Evolutionary conservation across 1,140 invertebrate genomes (phyloP), one percentile per base, ranked within the genome.

Genomic region (Drosophila miranda): DNA sequence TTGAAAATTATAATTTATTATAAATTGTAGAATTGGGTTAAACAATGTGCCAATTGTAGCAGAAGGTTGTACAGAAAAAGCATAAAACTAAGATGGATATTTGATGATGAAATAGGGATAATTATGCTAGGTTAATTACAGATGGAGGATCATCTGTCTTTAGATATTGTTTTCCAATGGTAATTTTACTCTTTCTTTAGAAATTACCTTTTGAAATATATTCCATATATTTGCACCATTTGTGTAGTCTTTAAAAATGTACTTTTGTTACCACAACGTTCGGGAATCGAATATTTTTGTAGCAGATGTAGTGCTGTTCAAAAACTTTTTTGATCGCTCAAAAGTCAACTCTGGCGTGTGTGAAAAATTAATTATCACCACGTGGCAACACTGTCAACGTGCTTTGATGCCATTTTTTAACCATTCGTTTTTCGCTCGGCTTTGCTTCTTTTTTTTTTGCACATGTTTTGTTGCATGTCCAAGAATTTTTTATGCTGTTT

Each of bases 401-500:
- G 64, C 51, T 86, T 86, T 78, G 64, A 68, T 62, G 74, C 75
- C 51, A 57, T 68, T 73, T 75, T 78, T 79, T 44, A 46, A 13
- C 2, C 54, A 62, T 52, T 66, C 54, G 58, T 53, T 66, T 73
- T 73, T 86, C 67, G 44, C 43, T 76, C 66, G 72, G 63, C 42
- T 72, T 57, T 53, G 28, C 43, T 72, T 67, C 46, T 57, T 48
- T 51, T 56, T 51, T 56, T 63, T 64, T 63, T 68, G 62, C 64
- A 62, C 53, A 68, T 53, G 48, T 74, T 70, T 83, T 68, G 70
- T 60, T 75, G 38, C 61, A 68, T 81, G 78, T 78, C 69, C 74
- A 69, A 60, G 64, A 58, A 80, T 79, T 84, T 83, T 77, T 80
- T 84, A 86, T 73, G 76, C 71, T 74, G 68, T 77, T 86, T 80